phyloP scores from a whole-genome alignment of 2,888 invertebrate genomes.

The Drosophila kuntzei region DNA sequence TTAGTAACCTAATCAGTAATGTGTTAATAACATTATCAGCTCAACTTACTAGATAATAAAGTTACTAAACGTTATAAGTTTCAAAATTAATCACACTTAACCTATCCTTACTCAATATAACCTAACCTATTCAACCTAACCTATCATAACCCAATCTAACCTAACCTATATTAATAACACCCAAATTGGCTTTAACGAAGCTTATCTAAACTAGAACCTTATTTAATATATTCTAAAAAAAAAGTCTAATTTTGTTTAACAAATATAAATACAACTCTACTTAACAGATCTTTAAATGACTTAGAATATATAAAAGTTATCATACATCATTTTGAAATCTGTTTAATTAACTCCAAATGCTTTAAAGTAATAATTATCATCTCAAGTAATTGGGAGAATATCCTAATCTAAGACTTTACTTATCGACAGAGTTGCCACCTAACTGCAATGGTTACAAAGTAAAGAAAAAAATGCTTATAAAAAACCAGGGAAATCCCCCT shows the following conservation, averaged over 20 bases:
- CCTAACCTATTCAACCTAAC: not conserved
- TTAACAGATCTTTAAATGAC: not conserved
- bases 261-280: too few relatives aligned
- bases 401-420: not conserved
- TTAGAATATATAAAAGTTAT: too few relatives aligned
- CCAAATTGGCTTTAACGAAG: not conserved
- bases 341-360: too few relatives aligned
- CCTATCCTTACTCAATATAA: not conserved
- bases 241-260: too few relatives aligned
- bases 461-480: not conserved
- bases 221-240: too few relatives aligned
- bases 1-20: too few relatives aligned
- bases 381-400: not conserved
- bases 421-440: constrained; percentile 1
- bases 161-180: too few relatives aligned
- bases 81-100: not conserved
- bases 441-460: not conserved
- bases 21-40: too few relatives aligned
- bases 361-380: not conserved
- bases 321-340: too few relatives aligned
- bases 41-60: too few relatives aligned
- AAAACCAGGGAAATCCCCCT: not conserved
- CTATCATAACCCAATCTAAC: not conserved
- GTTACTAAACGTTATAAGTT: too few relatives aligned
- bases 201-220: not conserved